Conservation (phyloP, 2,797 vertebrate species). For the Sebastiscus albofasciatus region DNA sequence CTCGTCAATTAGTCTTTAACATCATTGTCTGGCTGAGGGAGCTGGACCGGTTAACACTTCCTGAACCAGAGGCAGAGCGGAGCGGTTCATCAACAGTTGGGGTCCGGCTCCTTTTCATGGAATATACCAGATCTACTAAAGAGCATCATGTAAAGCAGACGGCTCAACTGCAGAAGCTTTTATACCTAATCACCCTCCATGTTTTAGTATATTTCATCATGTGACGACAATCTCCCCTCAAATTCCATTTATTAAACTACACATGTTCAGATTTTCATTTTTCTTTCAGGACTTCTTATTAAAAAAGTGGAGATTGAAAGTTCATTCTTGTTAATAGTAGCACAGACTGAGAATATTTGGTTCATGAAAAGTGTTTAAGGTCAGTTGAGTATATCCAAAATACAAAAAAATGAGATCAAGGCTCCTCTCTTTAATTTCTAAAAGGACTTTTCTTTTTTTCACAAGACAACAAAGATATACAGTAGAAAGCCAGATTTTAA, state of each 20-base stretch:
- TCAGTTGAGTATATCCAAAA: neutral
- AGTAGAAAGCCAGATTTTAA: neutral
- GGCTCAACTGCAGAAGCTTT: neutral
- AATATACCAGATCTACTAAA: neutral
- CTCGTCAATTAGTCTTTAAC: conserved; percentile 88
- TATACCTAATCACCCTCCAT: neutral
- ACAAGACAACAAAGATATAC: neutral
- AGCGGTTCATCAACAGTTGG: conserved; percentile 14
- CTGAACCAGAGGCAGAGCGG: conserved; percentile 36
- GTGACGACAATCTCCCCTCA: neutral
- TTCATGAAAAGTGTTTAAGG: neutral
- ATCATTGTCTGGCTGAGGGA: conserved; percentile 76
- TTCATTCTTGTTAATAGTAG: neutral
- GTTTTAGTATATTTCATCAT: neutral
- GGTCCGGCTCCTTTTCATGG: neutral
- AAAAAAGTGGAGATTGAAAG: neutral
- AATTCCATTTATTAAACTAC: neutral
- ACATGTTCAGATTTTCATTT: neutral
- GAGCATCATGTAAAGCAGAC: neutral
- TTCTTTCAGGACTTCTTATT: neutral
- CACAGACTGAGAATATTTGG: neutral
- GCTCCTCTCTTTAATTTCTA: neutral
- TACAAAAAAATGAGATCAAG: neutral
- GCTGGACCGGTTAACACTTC: conserved; percentile 58
- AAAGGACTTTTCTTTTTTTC: neutral